These are phyloP conservation scores for Actinopyga echinites DNA, from an alignment of 53 echinoderm and acorn worm species.

Conservation along the genomic window DNA sequence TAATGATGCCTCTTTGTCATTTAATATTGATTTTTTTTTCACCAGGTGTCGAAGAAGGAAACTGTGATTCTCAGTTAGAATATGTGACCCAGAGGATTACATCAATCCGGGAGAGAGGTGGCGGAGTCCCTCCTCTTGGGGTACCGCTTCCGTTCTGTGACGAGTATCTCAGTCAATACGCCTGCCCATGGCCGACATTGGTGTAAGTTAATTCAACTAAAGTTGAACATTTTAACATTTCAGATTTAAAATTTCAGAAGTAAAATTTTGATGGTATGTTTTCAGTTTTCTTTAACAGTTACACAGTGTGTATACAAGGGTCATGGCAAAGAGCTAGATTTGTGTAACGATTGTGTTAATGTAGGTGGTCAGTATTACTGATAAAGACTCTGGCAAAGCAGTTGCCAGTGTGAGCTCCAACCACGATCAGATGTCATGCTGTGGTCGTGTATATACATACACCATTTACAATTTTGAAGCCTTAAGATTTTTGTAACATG, in stretches of 20 bases:
- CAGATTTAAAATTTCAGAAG: neutral
- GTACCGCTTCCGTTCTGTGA: slow-evolving; percentile 41
- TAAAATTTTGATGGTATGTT: neutral
- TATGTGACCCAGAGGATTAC: slow-evolving; percentile 23
- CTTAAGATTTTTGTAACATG: too few relatives aligned
- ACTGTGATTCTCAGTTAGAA: slow-evolving; percentile 3
- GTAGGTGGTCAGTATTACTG: too few relatives aligned
- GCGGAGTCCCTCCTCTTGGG: slow-evolving; percentile 43
- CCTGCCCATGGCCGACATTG: slow-evolving; percentile 42
- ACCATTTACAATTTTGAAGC: too few relatives aligned
- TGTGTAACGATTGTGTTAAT: too few relatives aligned
- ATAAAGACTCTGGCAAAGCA: too few relatives aligned
- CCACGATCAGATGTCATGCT: too few relatives aligned
- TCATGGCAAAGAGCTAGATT: neutral
- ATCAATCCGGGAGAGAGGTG: slow-evolving; percentile 12
- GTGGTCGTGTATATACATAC: too few relatives aligned
- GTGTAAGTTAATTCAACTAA: neutral
- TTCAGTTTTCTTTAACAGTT: neutral
- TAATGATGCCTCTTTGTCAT: too few relatives aligned
- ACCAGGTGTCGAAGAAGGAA: slow-evolving; percentile 30
- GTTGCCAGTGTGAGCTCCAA: too few relatives aligned
- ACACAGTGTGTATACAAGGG: neutral
- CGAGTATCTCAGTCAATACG: slow-evolving; percentile 43
- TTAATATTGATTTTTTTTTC: neutral
- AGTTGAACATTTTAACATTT: neutral